phyloP scores from a whole-genome alignment of 1,140 invertebrate species.

The Eriocheir sinensis region DNA sequence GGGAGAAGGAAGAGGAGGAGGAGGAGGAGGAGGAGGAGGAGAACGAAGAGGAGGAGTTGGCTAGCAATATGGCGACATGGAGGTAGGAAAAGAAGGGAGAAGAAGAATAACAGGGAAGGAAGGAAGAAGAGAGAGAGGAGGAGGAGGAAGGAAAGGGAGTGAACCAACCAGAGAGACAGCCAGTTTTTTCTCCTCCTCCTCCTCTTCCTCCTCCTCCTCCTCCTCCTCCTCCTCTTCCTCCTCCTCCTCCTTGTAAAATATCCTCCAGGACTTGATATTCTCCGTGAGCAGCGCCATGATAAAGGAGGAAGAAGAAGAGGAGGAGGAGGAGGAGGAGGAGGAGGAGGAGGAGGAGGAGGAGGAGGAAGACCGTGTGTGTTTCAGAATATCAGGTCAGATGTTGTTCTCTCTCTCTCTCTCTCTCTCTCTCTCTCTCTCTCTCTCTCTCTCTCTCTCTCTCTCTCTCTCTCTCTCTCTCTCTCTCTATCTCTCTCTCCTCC shows the following conservation, averaged over 20 bases:
- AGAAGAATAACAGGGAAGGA: background rate
- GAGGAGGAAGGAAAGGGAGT: background rate
- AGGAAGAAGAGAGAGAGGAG: background rate
- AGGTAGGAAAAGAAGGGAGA: background rate
- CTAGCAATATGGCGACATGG: conserved; percentile 31
- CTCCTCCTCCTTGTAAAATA: background rate
- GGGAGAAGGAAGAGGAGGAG: background rate
- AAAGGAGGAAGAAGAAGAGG: background rate
- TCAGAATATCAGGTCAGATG: background rate
- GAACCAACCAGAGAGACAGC: background rate
- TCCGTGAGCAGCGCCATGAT: conserved; percentile 46
- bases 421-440: conserved; percentile 42
- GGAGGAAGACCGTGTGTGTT: background rate
- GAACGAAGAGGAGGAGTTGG: background rate
- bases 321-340: background rate
- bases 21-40: conserved; percentile 7
- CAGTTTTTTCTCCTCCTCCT: background rate
- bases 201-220: background rate
- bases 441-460: conserved; percentile 50
- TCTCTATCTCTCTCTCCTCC: background rate
- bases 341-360: conserved; percentile 31
- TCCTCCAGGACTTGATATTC: conserved; percentile 17
- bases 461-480: conserved; percentile 30
- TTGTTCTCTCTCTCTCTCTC: background rate
- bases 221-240: background rate